Base-by-base conservation (phyloP, 2,888 invertebrate species). In the Spodoptera exigua region DNA sequence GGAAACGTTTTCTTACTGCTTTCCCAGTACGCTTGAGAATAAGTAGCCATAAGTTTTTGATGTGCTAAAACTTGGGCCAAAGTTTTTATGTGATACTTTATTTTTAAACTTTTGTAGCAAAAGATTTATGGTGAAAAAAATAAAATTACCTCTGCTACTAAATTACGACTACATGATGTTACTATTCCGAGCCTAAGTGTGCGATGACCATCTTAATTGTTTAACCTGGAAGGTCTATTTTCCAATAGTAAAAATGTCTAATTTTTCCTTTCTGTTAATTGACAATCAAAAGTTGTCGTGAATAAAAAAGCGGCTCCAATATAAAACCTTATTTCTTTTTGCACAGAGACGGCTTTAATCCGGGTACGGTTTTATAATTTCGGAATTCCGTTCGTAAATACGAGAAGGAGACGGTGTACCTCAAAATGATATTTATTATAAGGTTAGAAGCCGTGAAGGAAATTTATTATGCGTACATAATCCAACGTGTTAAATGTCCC, bases 401-500 rank as follows among this genome's bases (percentile, higher is more conserved):
- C 37, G 61, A 51, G 39, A 51, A 5, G 40, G 61, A 51, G 39
- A 51, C 7, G 40, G 47, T 72, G 44, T 36, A 44, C 41, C 60
- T 67, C 54, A 55, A 55, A 65, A 69, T 72, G 32, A 67, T 61
- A 69, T 69, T 67, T 69, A 69, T 69, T 61, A 72, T 55, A 43
- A 52, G 37, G 68, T 52, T 67, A 43, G 39, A 41, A 72, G 44
- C 43, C 40, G 47, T 34, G 67, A 54, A 34, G 40, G 34, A 36
- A 69, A 72, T 69, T 69, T 69, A 69, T 69, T 69, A 43, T 44
- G 73, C 61, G 67, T 60, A 60, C 61, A 21, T 69, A 69, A 69
- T 69, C 54, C 51, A 52, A 58, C 47, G 45, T 40, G 69, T 73
- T 69, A 59, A 62, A 58, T 73, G 63, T 63, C 39, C 63, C 63